These are phyloP conservation scores for Zophobas morio DNA, from an alignment of 1,140 invertebrate genomes.

Conservation along the genomic window DNA sequence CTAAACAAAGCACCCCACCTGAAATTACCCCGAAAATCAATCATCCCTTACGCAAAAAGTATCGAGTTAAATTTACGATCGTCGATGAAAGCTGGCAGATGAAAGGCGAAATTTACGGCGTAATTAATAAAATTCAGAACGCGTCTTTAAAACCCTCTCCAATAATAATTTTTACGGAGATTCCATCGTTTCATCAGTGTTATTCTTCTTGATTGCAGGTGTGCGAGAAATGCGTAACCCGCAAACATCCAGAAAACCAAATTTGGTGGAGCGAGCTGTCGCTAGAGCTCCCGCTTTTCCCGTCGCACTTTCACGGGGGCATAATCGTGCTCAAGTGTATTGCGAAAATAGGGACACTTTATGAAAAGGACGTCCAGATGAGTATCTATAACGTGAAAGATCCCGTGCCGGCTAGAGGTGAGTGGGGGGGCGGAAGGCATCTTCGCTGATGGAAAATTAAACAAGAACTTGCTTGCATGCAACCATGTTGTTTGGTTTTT, in stretches of 20 bases:
- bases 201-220: slow-evolving; percentile 59
- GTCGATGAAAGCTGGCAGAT: slow-evolving; percentile 5
- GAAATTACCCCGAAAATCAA: background rate
- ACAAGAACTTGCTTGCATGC: too few species aligned
- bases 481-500: too few species aligned
- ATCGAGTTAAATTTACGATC: slow-evolving; percentile 7
- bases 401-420: slow-evolving; percentile 74
- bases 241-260: slow-evolving; percentile 57
- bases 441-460: too few species aligned
- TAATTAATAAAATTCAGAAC: slow-evolving; percentile 27
- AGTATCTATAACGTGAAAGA: slow-evolving; percentile 71
- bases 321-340: slow-evolving; percentile 71
- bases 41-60: background rate
- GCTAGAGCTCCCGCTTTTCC: slow-evolving; percentile 63
- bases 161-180: slow-evolving; percentile 2
- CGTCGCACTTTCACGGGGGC: slow-evolving; percentile 66
- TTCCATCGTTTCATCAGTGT: slow-evolving; percentile 8
- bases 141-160: background rate
- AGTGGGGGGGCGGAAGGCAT: slow-evolving; percentile 52
- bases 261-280: slow-evolving; percentile 64
- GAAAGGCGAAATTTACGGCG: slow-evolving; percentile 18
- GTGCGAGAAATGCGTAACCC: slow-evolving; percentile 66
- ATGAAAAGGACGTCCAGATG: slow-evolving; percentile 71
- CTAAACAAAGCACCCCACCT: background rate
- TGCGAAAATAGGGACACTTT: slow-evolving; percentile 71